phyloP scores from a whole-genome alignment of 2,113 vertebrate species.

The Carassius auratus region DNA sequence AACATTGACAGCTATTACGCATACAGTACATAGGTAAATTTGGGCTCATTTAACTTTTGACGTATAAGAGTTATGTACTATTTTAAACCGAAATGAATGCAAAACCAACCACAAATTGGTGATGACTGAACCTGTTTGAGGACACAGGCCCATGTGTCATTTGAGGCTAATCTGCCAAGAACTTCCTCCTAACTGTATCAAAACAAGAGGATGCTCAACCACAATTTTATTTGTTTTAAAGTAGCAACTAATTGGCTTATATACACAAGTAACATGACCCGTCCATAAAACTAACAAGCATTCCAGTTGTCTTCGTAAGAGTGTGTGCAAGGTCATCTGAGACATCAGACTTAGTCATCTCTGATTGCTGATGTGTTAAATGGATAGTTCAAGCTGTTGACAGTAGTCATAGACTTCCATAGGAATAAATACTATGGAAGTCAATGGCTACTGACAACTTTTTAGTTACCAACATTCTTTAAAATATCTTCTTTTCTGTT shows the following conservation, averaged over 20 bases:
- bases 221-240: not conserved
- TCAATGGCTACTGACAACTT: no score
- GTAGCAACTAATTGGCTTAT: not conserved
- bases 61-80: not conserved
- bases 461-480: no score
- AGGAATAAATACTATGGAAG: no score
- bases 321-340: not conserved
- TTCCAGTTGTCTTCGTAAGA: not conserved
- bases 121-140: not conserved
- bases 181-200: not conserved
- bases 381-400: not conserved
- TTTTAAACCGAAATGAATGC: not conserved
- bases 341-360: not conserved
- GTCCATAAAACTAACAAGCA: not conserved
- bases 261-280: not conserved
- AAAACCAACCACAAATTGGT: not conserved
- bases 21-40: no score
- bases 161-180: not conserved
- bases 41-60: not conserved
- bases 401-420: not conserved
- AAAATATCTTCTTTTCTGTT: no score
- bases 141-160: not conserved
- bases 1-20: not conserved
- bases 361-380: not conserved
- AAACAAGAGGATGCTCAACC: not conserved